These are phyloP conservation scores for Reticulitermes speratus DNA, from an alignment of 1,140 invertebrate genomes.

Conservation along the genomic window DNA sequence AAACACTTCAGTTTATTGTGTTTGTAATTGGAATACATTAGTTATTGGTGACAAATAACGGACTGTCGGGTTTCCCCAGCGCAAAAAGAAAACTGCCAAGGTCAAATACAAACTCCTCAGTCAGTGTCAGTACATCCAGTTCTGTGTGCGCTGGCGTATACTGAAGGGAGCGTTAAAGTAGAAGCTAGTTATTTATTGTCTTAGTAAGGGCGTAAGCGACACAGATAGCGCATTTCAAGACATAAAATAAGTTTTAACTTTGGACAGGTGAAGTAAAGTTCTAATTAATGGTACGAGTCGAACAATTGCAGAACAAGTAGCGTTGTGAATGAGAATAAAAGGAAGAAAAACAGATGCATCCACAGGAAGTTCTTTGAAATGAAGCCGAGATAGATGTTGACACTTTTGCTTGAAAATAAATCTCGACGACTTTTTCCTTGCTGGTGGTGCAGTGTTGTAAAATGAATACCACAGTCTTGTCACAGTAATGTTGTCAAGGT, in stretches of 20 bases:
- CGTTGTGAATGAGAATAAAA: not conserved
- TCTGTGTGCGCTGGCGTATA: not conserved
- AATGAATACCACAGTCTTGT: no score
- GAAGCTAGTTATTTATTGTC: not conserved
- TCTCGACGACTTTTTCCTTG: not conserved
- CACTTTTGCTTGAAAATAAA: not conserved
- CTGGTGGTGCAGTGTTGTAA: no score
- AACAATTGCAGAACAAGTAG: not conserved
- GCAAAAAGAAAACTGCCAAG: no score
- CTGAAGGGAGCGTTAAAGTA: not conserved
- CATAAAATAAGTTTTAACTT: slow-evolving; percentile 7
- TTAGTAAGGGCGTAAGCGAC: not conserved
- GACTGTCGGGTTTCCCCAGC: no score
- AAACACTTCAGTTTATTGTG: no score
- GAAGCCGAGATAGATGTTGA: not conserved
- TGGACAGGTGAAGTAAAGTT: not conserved
- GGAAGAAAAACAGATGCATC: slow-evolving; percentile 1
- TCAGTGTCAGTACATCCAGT: no score
- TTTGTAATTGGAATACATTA: no score
- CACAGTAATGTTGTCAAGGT: not conserved
- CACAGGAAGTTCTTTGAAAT: not conserved
- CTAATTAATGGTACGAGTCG: slow-evolving; percentile 1
- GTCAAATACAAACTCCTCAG: no score
- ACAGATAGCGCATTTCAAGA: not conserved
- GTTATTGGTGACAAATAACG: no score